Percentiles rank a stretch among this genome's conserved stretches.
Conservation (phyloP, 2,113 vertebrate genomes). For the Sorex fumeus region DNA sequence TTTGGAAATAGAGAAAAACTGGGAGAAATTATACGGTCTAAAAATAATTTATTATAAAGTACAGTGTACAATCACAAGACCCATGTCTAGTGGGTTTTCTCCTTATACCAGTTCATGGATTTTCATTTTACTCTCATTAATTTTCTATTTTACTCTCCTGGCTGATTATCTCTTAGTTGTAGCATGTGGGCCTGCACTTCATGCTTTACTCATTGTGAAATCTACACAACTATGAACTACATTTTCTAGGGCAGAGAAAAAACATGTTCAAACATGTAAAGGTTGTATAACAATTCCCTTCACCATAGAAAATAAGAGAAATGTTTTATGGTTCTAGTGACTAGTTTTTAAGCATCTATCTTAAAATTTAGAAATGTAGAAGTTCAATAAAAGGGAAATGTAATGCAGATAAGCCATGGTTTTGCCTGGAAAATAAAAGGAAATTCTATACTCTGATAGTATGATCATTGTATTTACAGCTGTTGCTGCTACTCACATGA, state of each 20-base stretch:
- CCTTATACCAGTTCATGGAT: neutral
- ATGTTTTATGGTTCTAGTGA: neutral
- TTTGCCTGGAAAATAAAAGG: conserved; percentile 83
- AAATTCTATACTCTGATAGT: conserved; percentile 85
- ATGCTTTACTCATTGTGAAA: conserved; percentile 8
- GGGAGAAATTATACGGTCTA: neutral
- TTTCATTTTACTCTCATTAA: too few relatives aligned
- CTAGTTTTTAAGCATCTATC: conserved; percentile 75
- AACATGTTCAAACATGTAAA: conserved; percentile 48
- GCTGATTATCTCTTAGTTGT: neutral
- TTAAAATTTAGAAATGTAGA: conserved; percentile 84
- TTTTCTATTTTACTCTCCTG: neutral
- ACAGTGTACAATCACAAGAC: accelerated
- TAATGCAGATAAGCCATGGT: conserved; percentile 78
- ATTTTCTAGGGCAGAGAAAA: neutral
- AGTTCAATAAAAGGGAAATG: conserved; percentile 72
- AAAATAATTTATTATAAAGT: neutral
- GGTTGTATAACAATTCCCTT: conserved; percentile 53
- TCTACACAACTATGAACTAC: conserved; percentile 55
- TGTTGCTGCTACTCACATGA: conserved; percentile 85
- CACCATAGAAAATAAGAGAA: conserved; percentile 65
- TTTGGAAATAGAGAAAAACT: neutral
- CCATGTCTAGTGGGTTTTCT: neutral
- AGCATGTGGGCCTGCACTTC: neutral
- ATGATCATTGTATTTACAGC: conserved; percentile 89